phyloP scores from a whole-genome alignment of 2,888 invertebrate species.

The Cosmia trapezina region DNA sequence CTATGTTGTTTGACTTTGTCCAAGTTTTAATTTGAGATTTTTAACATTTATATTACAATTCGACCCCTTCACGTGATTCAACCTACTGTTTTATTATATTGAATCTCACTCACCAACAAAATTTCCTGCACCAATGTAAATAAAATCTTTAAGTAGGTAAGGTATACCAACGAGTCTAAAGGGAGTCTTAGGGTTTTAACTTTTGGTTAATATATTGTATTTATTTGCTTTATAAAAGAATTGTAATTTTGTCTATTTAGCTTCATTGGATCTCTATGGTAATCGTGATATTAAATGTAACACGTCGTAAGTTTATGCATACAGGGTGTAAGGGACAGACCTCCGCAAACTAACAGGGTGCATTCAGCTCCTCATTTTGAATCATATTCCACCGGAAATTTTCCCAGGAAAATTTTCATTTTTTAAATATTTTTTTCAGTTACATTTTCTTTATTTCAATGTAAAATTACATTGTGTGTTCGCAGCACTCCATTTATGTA shows the following conservation, averaged over 20 bases:
- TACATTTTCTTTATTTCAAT: no score
- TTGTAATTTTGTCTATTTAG: conserved; percentile 16
- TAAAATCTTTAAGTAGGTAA: neutral
- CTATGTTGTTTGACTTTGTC: neutral
- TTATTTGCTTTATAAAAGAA: neutral
- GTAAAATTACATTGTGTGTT: no score
- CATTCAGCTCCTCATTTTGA: no score
- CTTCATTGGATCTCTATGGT: conserved; percentile 26
- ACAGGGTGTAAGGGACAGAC: no score
- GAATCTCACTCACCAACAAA: neutral
- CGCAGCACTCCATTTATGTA: no score
- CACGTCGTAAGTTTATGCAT: conserved; percentile 16
- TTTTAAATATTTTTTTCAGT: no score
- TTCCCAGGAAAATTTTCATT: no score
- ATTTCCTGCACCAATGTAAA: neutral
- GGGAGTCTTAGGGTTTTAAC: no score
- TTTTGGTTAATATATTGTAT: neutral
- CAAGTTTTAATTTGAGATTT: neutral
- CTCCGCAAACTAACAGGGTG: no score
- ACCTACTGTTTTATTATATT: no score
- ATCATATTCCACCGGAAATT: no score
- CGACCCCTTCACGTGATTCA: neutral
- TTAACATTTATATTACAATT: neutral
- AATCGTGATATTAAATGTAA: conserved; percentile 7
- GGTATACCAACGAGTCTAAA: neutral